These are phyloP conservation scores for Tyria jacobaeae DNA, from an alignment of 2,888 invertebrate species.

Conservation along the genomic window DNA sequence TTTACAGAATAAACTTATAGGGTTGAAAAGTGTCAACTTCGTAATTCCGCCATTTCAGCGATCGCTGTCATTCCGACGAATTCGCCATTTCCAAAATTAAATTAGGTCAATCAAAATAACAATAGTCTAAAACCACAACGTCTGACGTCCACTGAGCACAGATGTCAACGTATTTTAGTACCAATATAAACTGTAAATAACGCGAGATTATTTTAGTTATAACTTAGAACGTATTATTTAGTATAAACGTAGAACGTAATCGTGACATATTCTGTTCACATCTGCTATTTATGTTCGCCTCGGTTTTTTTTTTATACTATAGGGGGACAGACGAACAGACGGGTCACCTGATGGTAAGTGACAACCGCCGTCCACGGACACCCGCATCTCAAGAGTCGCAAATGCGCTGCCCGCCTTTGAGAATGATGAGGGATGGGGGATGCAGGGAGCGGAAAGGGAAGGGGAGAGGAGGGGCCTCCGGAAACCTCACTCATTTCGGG, in stretches of 20 bases:
- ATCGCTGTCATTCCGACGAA: slow-evolving; percentile 7
- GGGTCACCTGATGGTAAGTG: too few species aligned
- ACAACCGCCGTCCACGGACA: too few species aligned
- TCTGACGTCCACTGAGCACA: not conserved
- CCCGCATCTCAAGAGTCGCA: too few species aligned
- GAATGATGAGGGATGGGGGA: too few species aligned
- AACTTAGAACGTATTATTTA: too few species aligned
- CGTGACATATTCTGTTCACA: slow-evolving; percentile 45
- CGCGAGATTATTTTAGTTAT: slow-evolving; percentile 37
- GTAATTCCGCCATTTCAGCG: not conserved
- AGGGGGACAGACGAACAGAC: too few species aligned
- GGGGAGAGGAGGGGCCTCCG: too few species aligned
- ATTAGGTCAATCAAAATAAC: slow-evolving; percentile 4
- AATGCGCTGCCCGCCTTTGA: too few species aligned
- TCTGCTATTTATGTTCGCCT: slow-evolving; percentile 51
- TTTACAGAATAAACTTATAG: not conserved
- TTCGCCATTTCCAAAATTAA: slow-evolving; percentile 4
- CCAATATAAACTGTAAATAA: slow-evolving; percentile 19
- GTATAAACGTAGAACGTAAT: too few species aligned
- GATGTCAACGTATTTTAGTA: not conserved
- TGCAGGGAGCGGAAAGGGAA: too few species aligned
- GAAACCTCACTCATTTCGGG: too few species aligned
- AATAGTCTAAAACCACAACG: not conserved
- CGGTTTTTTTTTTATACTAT: too few species aligned
- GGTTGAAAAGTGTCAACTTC: slow-evolving; percentile 1